Conservation (phyloP, 1,140 invertebrate species). For the Drosophila elegans region DNA sequence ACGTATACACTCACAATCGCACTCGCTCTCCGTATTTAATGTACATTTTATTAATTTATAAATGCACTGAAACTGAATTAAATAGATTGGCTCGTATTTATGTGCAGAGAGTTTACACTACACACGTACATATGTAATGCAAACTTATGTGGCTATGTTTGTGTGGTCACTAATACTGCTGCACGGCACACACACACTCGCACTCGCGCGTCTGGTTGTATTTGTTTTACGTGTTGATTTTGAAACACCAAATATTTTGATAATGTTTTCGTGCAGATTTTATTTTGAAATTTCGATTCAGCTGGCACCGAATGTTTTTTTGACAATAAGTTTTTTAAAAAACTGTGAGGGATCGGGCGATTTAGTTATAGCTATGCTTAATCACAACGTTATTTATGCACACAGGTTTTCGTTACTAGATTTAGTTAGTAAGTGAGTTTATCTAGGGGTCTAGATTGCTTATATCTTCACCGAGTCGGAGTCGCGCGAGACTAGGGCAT, state of each 20-base stretch:
- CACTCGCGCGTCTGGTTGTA: conserved; percentile 32
- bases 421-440: conserved; percentile 28
- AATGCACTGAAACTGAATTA: conserved; percentile 50
- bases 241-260: conserved; percentile 55
- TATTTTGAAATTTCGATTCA: neutral
- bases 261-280: conserved; percentile 39
- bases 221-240: conserved; percentile 50
- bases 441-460: conserved; percentile 1
- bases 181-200: neutral
- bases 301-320: neutral
- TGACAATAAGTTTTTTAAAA: conserved; percentile 25
- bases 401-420: conserved; percentile 38
- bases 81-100: conserved; percentile 44
- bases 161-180: conserved; percentile 38
- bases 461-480: neutral
- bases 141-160: conserved; percentile 17
- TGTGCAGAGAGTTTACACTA: conserved; percentile 44
- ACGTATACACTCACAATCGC: conserved; percentile 33
- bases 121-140: conserved; percentile 47
- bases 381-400: conserved; percentile 48
- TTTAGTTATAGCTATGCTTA: conserved; percentile 20
- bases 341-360: neutral
- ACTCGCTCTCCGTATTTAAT: conserved; percentile 18
- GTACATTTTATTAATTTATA: conserved; percentile 56
- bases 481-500: conserved; percentile 63